Base-by-base conservation (phyloP, 1,140 invertebrate species). In the Hermetia illucens region DNA sequence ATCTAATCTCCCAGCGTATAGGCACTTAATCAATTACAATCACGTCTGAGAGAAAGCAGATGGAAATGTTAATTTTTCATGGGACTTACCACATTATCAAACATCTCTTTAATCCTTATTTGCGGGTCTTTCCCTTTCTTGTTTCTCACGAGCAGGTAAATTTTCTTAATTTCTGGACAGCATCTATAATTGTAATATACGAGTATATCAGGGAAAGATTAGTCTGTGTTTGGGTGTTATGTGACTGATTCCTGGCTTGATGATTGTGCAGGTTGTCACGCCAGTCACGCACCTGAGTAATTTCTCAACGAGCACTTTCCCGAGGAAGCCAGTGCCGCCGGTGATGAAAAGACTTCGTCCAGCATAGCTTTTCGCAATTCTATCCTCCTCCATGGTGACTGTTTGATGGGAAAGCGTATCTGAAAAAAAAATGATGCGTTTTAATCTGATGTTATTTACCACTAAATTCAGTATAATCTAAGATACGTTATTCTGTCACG, bases 241-340 rank as follows among this genome's bases (percentile, higher is more conserved):
- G n/a, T n/a, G n/a, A n/a, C n/a, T n/a, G n/a, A n/a, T n/a, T n/a
- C n/a, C n/a, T n/a, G n/a, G n/a, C n/a, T n/a, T n/a, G n/a, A n/a
- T n/a, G n/a, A n/a, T n/a, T n/a, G n/a, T n/a, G n/a, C n/a, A n/a
- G n/a, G n/a, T n/a, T n/a, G n/a, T n/a, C n/a, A n/a, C n/a, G n/a
- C n/a, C n/a, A n/a, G 32, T 8, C 16, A 47, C 50, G 44, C 43
- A 71, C 69, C 69, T 65, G 17, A 93, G 62, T 2, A 92, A 53
- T 62, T 93, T 92, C 58, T 92, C 86, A 1, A 92, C 69, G 1
- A 92, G 63, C n/a, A 89, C 77, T 58, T 90, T 90, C 12, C 87
- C 88, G 47, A 92, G 69, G 54, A 92, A 92, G 2, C 87, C 87
- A 0, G 85, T 88, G 12, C 75, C 76, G 12, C 78, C 78, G 27